These are phyloP conservation scores for Emydura subglobosa DNA, from an alignment of 2,113 vertebrate species.

Conservation along the genomic window DNA sequence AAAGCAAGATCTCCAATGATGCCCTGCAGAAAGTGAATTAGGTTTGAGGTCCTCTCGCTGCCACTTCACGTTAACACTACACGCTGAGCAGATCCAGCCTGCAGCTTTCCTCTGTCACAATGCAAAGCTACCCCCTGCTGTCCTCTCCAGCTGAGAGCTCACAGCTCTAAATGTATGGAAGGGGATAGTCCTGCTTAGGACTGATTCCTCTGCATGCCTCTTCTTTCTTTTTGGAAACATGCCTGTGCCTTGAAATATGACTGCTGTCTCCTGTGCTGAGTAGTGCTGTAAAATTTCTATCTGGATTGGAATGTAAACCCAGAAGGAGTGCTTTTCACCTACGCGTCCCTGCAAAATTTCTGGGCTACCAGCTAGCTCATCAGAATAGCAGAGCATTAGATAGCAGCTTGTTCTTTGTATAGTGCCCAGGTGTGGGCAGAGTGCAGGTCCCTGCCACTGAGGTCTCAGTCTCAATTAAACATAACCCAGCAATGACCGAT, in stretches of 20 bases:
- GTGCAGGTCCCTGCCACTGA: neutral
- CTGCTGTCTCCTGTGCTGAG: neutral
- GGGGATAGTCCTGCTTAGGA: neutral
- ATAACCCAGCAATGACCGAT: neutral
- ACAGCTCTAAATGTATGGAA: too few species aligned
- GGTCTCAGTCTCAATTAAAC: neutral
- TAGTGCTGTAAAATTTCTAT: neutral
- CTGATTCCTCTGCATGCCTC: neutral
- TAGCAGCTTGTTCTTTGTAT: too few species aligned
- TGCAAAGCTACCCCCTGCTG: neutral
- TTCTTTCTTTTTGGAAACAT: neutral
- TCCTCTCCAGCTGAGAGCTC: neutral
- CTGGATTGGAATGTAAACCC: neutral
- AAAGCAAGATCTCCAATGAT: neutral
- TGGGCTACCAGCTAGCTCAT: too few species aligned
- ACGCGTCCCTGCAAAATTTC: neutral
- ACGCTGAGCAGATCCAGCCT: accelerated
- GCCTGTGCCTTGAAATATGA: neutral
- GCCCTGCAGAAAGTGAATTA: neutral
- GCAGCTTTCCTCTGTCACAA: neutral
- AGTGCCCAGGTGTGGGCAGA: neutral
- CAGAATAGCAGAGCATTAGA: neutral
- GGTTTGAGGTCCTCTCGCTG: neutral
- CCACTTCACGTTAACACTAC: neutral
- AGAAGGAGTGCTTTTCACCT: neutral